Conservation (phyloP, 2,888 invertebrate species). For the Toxonevra muliebris region DNA sequence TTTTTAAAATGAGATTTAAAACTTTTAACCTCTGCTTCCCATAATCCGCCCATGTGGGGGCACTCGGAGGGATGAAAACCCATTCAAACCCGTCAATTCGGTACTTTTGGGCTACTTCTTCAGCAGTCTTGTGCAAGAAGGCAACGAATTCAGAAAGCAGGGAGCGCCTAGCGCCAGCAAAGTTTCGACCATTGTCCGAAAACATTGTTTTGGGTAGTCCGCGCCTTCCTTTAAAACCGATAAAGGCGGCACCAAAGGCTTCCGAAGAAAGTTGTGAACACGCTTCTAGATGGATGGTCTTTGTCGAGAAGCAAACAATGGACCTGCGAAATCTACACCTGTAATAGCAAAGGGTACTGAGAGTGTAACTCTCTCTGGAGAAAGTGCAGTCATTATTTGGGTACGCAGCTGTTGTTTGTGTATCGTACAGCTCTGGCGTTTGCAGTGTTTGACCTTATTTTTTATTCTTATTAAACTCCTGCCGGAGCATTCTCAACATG, state of each 20-base stretch:
- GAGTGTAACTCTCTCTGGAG: constrained; percentile 24
- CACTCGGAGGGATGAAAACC: too few species aligned
- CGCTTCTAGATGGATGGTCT: constrained; percentile 27
- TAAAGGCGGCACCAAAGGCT: constrained; percentile 30
- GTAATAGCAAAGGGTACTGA: constrained; percentile 31
- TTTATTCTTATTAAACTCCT: constrained; percentile 25
- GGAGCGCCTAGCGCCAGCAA: constrained; percentile 21
- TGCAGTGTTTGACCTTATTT: constrained; percentile 19
- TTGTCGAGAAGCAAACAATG: too few species aligned
- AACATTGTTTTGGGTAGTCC: constrained; percentile 29
- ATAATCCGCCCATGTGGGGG: too few species aligned
- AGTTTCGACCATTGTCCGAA: constrained; percentile 36
- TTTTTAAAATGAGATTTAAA: constrained; percentile 25
- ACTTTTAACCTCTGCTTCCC: constrained; percentile 24
- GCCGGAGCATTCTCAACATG: constrained; percentile 20
- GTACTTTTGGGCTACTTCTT: constrained; percentile 4
- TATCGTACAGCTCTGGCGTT: too few species aligned
- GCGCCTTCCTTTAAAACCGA: constrained; percentile 25
- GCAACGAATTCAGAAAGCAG: not conserved
- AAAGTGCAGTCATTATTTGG: constrained; percentile 33
- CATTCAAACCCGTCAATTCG: constrained; percentile 9
- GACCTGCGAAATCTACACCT: constrained; percentile 34
- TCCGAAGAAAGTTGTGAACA: constrained; percentile 26
- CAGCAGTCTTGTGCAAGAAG: not conserved
- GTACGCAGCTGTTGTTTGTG: constrained; percentile 23